Base-by-base conservation (phyloP, 2,113 vertebrate genomes). In the Barbus barbus region DNA sequence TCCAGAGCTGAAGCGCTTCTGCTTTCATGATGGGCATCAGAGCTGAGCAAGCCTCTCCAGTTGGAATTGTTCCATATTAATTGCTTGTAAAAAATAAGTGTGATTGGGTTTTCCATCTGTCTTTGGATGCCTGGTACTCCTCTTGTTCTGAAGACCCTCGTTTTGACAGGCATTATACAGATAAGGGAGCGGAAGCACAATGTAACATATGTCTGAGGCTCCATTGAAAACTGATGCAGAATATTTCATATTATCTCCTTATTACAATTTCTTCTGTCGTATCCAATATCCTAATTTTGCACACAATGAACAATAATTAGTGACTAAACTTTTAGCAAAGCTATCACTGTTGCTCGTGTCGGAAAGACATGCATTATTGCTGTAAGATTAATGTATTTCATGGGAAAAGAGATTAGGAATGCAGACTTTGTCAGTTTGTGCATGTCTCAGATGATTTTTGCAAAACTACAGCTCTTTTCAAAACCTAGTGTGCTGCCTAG, bases 1-100 rank as follows among this genome's bases (percentile, higher is more conserved):
- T 67, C 58, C 78, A 26, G 86, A 84, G 89, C 91, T 84, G 76
- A 87, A 91, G 86, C 86, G 79, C 56, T 63, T 82, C 78, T 90
- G 75, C 80, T 28, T 73, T 83, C 85, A 84, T 88, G 87, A 91
- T 90, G 78, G 76, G 87, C 88, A 85, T 84, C 44, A 87, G 85
- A 82, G 65, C 46, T 82, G 33, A 79, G 73, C 83, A 85, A 60
- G 31, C 51, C 75, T 78, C 36, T 69, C 46, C 28, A 41, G 48
- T n/a, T 58, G 38, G 5, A 28, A 41, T 85, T 86, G 78, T 88
- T 82, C 65, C 0, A 60, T 51, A 65, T 65, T 86, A 84, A 88
- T 81, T 84, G 77, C 81, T 80, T 44, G 81, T 41, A 71, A 79
- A 81, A 72, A 82, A 44, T 31, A 72, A n/a, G 26, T 33, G 65